Base-by-base conservation (phyloP, 2,797 vertebrate species). In the Pipistrellus pipistrellus region DNA sequence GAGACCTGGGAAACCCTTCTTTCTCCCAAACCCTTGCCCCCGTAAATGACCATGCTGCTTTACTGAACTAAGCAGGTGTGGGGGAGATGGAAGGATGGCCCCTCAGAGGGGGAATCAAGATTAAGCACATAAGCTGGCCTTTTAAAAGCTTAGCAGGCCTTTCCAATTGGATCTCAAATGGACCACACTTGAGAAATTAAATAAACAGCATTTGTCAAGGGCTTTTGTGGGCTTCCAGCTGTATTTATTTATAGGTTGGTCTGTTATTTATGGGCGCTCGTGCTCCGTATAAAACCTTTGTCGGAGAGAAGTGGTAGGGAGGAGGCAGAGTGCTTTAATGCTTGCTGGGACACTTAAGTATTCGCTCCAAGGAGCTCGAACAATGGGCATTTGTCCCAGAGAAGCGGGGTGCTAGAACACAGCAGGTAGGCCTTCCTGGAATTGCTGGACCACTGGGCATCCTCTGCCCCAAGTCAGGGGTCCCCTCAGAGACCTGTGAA, bases 151-250 rank as follows among this genome's bases (percentile, higher is more conserved):
- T 93, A 87, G 94, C 83, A 81, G 97, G 82, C 85, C 82, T 87
- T 91, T 88, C 85, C 0, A 0, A 95, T 95, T 97, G 96, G 96
- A 97, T 97, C 97, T 96, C 94, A 97, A 98, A 96, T 92, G 97
- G 98, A 98, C 98, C 98, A 98, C 98, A 98, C 98, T 62, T 95
- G 97, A 98, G 98, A 98, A 98, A 98, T 98, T 98, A 98, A 98
- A 98, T 98, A 98, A 98, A 98, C 98, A 98, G 98, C 95, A 97
- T 98, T 98, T 98, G 97, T 98, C 98, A 98, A 97, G 97, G 98
- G 97, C 97, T 98, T 98, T 98, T 98, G 98, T 98, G 10, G 93
- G 97, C 96, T 97, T 97, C 96, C 98, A 98, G 98, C 98, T 98
- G 98, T 98, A 98, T 98, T 98, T 98, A 98, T 98, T 98, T 98